Evolutionary conservation across 2,888 invertebrate genomes (phyloP), one percentile per base, ranked within the genome.

Genomic region (Caenorhabditis panamensis): DNA sequence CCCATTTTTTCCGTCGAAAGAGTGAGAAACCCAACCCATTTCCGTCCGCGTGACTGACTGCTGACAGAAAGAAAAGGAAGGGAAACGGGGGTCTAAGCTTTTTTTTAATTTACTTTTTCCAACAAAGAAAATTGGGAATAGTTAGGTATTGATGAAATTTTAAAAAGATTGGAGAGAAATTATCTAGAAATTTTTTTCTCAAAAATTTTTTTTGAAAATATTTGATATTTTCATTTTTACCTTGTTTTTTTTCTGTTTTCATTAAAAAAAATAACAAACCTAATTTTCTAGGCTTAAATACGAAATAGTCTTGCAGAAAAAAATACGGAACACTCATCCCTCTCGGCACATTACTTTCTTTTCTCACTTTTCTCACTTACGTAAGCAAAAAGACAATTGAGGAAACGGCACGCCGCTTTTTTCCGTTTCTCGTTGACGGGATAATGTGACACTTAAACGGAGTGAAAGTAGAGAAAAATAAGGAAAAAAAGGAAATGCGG

Each of bases 361-460:
- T 11, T 36, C 36, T 36, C 36, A 36, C 36, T 36, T 11, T 41
- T 41, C 41, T 41, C 41, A 41, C 41, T 49, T 20, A 53, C 18
- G 53, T 53, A 22, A 13, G 53, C 5, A 53, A 22, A 24, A 24
- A 24, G 59, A 20, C 18, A 28, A 58, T 41, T 41, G 41, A 54
- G 26, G n/a, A 54, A n/a, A 13, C 11, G 51, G 4, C 8, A 49
- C 47, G 26, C 51, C 31, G 31, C n/a, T n/a, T n/a, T n/a, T n/a
- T n/a, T n/a, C n/a, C n/a, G n/a, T n/a, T 28, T 20, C 53, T 61
- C 44, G 64, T 66, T 73, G 73, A 73, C 73, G 73, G 63, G 73
- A 73, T 73, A 73, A 73, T 73, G 64, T 66, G 73, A 73, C 73
- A 73, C 64, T 66, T 58, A 36, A 36, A 51, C 41, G 67, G 31